Evolutionary conservation across 1,140 invertebrate genomes (phyloP), one percentile per base, ranked within the genome.

Genomic region (Piezodorus guildinii): DNA sequence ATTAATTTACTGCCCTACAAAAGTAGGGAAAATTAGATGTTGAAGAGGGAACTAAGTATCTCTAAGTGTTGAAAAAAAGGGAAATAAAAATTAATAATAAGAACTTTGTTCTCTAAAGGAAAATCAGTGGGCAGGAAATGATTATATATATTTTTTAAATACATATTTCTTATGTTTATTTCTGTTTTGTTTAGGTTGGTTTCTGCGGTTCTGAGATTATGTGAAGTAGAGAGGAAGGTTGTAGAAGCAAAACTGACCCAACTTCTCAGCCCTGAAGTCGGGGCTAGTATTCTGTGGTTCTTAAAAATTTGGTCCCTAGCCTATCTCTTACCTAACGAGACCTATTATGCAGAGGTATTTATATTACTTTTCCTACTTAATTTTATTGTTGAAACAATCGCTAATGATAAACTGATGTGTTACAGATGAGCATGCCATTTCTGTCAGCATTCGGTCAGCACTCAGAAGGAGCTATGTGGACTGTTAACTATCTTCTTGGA

Each of bases 181-280:
- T n/a, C n/a, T n/a, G n/a, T 66, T 23, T 46, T 60, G 69, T 73
- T 34, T 69, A 80, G 86, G 63, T 73, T 90, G 30, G 79, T 86
- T 39, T 77, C 81, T 4, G 77, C 80, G 62, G 76, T 90, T 15
- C 81, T 90, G 67, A 75, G 83, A 34, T 69, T 90, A 12, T 84
- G 83, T 74, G 81, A 85, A 66, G 79, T 89, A 21, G 84, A 88
- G 71, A 83, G 80, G 65, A 76, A 78, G 44, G 82, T 84, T 0
- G 76, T 84, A 12, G 77, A 81, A 39, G 80, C 80, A 2, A 82
- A 83, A 69, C 72, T 85, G 39, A 74, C 77, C 0, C 76, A 79
- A 65, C 76, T 84, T 66, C 73, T 92, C 17, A 92, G 89, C 75
- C 90, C 91, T 0, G 87, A 92, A 75, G 80, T 94, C 1, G 83